A percentile compares a stretch with the other conserved stretches of the same genome.
Evolutionary conservation across 2,888 invertebrate genomes (phyloP).

Genomic region (Agrotis puta): DNA sequence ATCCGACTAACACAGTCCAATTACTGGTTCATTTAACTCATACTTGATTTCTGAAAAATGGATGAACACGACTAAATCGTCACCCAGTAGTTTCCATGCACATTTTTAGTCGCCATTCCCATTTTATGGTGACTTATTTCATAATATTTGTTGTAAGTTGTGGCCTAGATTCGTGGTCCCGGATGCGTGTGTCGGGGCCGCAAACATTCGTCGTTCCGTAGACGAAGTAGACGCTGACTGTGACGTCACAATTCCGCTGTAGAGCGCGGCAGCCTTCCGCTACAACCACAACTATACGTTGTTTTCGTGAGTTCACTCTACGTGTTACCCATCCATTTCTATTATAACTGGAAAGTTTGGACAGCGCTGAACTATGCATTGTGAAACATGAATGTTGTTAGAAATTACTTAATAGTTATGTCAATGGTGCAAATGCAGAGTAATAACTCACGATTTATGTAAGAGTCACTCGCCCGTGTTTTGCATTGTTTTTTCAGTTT

Average conservation of each 20-base stretch:
- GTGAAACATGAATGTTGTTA: constrained; percentile 32
- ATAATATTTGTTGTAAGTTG: constrained; percentile 56
- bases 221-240: constrained; percentile 67
- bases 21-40: not conserved
- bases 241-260: constrained; percentile 75
- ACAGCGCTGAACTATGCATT: constrained; percentile 40
- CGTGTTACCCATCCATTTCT: constrained; percentile 53
- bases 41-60: not conserved
- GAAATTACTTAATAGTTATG: constrained; percentile 25
- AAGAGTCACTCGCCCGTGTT: not conserved
- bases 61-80: not conserved
- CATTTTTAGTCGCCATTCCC: constrained; percentile 21
- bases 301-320: constrained; percentile 67
- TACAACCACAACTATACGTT: constrained; percentile 67
- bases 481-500: no score
- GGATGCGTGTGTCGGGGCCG: constrained; percentile 73
- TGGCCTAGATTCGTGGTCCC: constrained; percentile 73
- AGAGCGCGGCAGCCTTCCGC: constrained; percentile 71
- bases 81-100: not conserved
- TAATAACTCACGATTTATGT: constrained; percentile 6
- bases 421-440: constrained; percentile 20
- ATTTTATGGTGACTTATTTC: constrained; percentile 31
- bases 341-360: constrained; percentile 56
- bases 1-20: not conserved
- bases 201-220: constrained; percentile 67